Evolutionary conservation across 1,140 invertebrate genomes (phyloP).

Genomic region (Phocides pigmalion): DNA sequence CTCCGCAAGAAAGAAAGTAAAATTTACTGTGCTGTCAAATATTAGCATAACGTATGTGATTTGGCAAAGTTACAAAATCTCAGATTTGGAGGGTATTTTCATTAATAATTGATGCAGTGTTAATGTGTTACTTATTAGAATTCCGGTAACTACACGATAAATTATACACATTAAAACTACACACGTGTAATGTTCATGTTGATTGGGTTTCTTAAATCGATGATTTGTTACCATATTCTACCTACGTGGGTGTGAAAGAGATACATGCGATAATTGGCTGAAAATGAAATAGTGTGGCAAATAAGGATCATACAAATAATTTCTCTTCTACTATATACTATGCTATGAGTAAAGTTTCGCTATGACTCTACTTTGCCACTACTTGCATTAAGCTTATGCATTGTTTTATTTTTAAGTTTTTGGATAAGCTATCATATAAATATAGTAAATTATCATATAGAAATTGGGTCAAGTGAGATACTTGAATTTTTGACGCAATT

Average conservation of each 20-base stretch:
- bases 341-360: constrained; percentile 81
- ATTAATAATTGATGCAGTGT: constrained; percentile 27
- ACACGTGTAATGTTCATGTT: neutral
- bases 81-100: neutral
- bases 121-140: constrained; percentile 18
- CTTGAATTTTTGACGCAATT: too few species aligned
- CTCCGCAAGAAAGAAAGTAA: constrained; percentile 84
- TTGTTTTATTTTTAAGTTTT: constrained; percentile 33
- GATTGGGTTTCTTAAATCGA: neutral
- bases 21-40: constrained; percentile 79
- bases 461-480: constrained; percentile 16
- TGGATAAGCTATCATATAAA: constrained; percentile 13
- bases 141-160: neutral
- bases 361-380: constrained; percentile 82
- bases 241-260: constrained; percentile 44
- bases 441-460: constrained; percentile 13
- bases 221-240: constrained; percentile 18
- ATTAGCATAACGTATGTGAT: constrained; percentile 61
- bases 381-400: constrained; percentile 62
- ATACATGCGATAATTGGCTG: constrained; percentile 68
- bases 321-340: constrained; percentile 58
- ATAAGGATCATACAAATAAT: constrained; percentile 59
- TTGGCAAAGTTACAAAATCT: constrained; percentile 47
- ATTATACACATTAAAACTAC: constrained; percentile 28
- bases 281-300: constrained; percentile 75